A percentile compares a stretch with the other conserved stretches of the same genome.
These are phyloP conservation scores for Drosophila nr. fundita DNA, from an alignment of 2,888 invertebrate genomes.

Conservation along the genomic window DNA sequence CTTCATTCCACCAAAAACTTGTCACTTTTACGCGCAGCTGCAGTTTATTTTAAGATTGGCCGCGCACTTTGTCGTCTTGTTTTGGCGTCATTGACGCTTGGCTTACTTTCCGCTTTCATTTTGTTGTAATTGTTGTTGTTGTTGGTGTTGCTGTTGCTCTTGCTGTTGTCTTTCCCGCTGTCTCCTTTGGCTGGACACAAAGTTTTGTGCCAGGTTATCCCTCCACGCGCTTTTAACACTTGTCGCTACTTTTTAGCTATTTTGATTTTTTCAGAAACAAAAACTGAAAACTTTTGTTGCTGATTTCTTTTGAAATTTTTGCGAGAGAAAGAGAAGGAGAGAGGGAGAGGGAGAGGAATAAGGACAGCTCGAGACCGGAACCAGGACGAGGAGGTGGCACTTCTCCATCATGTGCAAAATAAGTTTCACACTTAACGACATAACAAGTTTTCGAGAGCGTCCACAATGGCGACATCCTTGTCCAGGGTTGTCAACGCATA, in stretches of 20 bases:
- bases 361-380: conserved; percentile 1
- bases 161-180: conserved; percentile 9
- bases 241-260: conserved; percentile 81
- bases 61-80: conserved; percentile 74
- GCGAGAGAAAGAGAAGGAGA: background rate
- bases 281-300: conserved; percentile 77
- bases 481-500: conserved; percentile 64
- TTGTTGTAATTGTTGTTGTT: conserved; percentile 21
- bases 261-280: conserved; percentile 78
- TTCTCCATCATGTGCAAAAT: conserved; percentile 78
- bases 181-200: conserved; percentile 42
- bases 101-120: conserved; percentile 51
- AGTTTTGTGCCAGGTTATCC: conserved; percentile 51
- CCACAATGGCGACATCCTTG: conserved; percentile 42
- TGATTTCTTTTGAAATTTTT: conserved; percentile 79
- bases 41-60: conserved; percentile 81
- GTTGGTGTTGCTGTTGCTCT: conserved; percentile 22
- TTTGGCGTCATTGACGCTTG: conserved; percentile 61
- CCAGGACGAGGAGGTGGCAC: conserved; percentile 21
- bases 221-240: conserved; percentile 56
- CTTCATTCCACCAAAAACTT: conserved; percentile 60
- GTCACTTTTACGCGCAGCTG: conserved; percentile 80
- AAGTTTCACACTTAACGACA: conserved; percentile 81
- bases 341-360: background rate
- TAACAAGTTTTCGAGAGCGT: conserved; percentile 73